Conservation (phyloP, 2,113 vertebrate genomes). For the Benitochromis conjunctus region DNA sequence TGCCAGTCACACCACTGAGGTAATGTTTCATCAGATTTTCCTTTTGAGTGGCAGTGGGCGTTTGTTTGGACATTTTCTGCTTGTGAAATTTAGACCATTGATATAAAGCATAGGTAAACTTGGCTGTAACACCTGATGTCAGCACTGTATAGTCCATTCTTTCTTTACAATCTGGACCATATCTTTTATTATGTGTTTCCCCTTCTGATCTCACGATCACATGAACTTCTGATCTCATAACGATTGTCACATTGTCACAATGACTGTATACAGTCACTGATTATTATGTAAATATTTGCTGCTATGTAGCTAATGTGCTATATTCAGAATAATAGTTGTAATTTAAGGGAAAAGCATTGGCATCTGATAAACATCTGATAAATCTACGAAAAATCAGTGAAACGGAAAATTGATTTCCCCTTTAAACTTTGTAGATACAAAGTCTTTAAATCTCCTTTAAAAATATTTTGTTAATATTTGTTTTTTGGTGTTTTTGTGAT, state of each 20-base stretch:
- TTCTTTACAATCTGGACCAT: background rate
- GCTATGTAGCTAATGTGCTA: background rate
- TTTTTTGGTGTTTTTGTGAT: background rate
- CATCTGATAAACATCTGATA: background rate
- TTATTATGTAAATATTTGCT: background rate
- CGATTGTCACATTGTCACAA: background rate
- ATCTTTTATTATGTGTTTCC: background rate
- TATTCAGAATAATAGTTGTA: background rate
- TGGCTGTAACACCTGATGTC: background rate
- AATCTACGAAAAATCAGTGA: background rate
- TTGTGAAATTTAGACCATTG: background rate
- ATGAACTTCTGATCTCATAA: background rate
- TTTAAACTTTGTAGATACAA: background rate
- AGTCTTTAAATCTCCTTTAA: background rate
- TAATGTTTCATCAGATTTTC: background rate
- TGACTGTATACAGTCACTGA: background rate
- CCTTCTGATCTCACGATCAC: background rate
- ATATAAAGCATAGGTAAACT: background rate
- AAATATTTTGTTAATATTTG: background rate
- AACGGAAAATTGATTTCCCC: background rate
- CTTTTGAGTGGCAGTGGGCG: background rate
- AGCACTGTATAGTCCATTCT: background rate
- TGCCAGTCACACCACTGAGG: background rate
- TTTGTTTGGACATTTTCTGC: background rate
- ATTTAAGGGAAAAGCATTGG: background rate